phyloP scores from a whole-genome alignment of 64 coral and sea anemone species.

The Astreopora myriophthalma region DNA sequence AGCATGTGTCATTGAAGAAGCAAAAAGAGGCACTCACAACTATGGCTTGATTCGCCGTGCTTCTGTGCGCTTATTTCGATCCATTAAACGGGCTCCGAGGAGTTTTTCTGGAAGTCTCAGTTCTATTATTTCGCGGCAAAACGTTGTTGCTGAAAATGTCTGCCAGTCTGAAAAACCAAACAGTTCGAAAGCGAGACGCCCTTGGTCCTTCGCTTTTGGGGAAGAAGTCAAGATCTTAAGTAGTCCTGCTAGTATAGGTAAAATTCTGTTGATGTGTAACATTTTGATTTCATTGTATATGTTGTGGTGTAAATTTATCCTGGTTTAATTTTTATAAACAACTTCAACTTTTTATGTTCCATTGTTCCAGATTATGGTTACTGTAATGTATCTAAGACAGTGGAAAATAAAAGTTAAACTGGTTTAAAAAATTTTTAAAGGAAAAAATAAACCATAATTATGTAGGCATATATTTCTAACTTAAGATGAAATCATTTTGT shows the following conservation, averaged over 20 bases:
- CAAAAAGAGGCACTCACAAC: slow-evolving; percentile 22
- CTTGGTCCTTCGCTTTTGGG: slow-evolving; percentile 54
- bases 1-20: slow-evolving; percentile 45
- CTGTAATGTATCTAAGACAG: too few species aligned
- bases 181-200: background rate
- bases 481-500: too few species aligned
- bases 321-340: too few species aligned
- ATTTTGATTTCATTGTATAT: too few species aligned
- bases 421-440: too few species aligned
- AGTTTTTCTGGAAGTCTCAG: slow-evolving; percentile 81
- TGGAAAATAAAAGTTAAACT: too few species aligned
- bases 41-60: slow-evolving; percentile 79
- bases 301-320: too few species aligned
- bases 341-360: too few species aligned
- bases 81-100: slow-evolving; percentile 66
- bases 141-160: background rate
- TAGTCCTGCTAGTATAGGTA: slow-evolving; percentile 40
- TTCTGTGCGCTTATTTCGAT: slow-evolving; percentile 70
- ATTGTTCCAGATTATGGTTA: too few species aligned
- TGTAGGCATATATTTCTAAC: too few species aligned
- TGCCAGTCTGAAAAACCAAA: background rate
- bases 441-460: too few species aligned
- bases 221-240: slow-evolving; percentile 54
- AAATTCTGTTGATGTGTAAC: background rate
- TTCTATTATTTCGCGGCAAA: slow-evolving; percentile 38